Evolutionary conservation across 37 sponge, comb jelly and placozoan species (phyloP).

Genomic region (Tethya wilhelma): DNA sequence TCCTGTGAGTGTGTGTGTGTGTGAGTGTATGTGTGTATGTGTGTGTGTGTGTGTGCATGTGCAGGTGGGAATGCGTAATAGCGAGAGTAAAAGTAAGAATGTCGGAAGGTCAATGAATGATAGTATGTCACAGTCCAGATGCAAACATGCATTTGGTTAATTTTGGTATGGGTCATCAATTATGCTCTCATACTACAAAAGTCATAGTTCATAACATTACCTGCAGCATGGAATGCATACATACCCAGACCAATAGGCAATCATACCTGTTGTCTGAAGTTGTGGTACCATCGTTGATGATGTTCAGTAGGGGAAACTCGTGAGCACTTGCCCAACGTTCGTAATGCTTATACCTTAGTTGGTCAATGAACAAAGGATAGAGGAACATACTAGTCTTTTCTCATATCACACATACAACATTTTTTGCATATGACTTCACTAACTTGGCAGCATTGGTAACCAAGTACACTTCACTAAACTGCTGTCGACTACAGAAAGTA

Average conservation of each 20-base stretch:
- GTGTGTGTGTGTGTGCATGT: too few relatives aligned
- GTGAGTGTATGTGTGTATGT: too few relatives aligned
- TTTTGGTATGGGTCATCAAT: not conserved
- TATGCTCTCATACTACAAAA: too few relatives aligned
- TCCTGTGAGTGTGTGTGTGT: constrained; percentile 31
- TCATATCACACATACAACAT: not conserved
- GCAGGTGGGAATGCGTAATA: too few relatives aligned
- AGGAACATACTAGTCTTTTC: not conserved
- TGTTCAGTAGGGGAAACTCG: constrained; percentile 83
- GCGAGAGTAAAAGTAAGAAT: not conserved
- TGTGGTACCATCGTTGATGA: constrained; percentile 90
- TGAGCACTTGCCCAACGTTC: constrained; percentile 89
- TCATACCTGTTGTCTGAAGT: constrained; percentile 72
- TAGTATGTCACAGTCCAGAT: too few relatives aligned
- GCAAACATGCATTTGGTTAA: too few relatives aligned
- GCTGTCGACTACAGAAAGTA: constrained; percentile 68
- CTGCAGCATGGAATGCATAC: not conserved
- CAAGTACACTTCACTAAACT: constrained; percentile 80
- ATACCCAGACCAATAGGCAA: not conserved
- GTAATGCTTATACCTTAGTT: constrained; percentile 77
- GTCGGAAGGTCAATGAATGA: not conserved
- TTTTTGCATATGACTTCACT: not conserved
- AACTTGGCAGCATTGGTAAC: constrained; percentile 93
- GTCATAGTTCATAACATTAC: too few relatives aligned
- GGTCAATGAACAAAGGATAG: not conserved